phyloP scores from a whole-genome alignment of 53 echinoderm and acorn worm genomes.

The Holothuria scabra region DNA sequence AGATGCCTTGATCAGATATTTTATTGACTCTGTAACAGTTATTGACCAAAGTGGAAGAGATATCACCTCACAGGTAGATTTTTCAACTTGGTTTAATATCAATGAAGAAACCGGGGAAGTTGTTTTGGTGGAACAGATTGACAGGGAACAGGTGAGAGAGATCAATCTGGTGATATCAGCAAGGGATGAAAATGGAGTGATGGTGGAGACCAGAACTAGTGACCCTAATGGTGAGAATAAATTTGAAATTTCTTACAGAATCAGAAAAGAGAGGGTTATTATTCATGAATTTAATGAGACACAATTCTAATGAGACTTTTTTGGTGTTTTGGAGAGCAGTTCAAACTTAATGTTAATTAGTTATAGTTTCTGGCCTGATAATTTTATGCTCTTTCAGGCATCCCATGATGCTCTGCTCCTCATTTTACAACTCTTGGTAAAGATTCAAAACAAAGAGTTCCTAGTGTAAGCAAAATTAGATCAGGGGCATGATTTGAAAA shows the following conservation, averaged over 20 bases:
- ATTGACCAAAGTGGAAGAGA: constrained; percentile 60
- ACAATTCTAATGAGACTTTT: no score
- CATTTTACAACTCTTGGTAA: no score
- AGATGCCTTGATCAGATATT: constrained; percentile 64
- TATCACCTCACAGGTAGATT: constrained; percentile 56
- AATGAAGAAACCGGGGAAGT: constrained; percentile 64
- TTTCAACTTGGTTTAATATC: constrained; percentile 64
- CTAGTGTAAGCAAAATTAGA: no score
- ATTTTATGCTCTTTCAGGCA: no score
- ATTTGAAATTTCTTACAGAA: neutral
- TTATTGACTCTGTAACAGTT: constrained; percentile 64
- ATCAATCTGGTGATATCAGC: constrained; percentile 72
- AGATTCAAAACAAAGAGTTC: no score
- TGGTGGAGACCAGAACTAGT: constrained; percentile 60
- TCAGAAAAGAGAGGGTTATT: neutral
- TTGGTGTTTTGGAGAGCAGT: no score
- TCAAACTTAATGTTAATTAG: no score
- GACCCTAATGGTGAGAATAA: constrained; percentile 79
- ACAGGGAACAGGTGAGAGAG: constrained; percentile 70
- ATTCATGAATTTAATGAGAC: no score
- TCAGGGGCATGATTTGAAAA: no score
- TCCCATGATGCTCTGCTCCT: no score
- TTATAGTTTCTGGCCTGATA: no score
- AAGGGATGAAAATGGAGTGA: constrained; percentile 58
- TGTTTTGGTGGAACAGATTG: constrained; percentile 59